Percentiles rank a stretch among this genome's conserved stretches.
These are phyloP conservation scores for Erebia ligea DNA, from an alignment of 2,888 invertebrate species.

Conservation along the genomic window DNA sequence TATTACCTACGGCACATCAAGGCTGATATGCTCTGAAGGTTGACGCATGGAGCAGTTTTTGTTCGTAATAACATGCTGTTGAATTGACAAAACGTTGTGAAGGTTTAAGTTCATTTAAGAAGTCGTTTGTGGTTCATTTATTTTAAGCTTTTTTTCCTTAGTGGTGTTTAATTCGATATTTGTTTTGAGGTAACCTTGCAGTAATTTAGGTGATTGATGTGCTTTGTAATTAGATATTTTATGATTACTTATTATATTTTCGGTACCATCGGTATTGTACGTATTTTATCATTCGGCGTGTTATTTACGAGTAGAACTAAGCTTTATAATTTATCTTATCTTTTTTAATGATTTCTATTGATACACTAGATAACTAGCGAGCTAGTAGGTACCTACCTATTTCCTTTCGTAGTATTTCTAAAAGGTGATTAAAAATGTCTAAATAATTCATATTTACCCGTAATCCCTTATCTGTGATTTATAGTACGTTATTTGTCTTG, in stretches of 20 bases:
- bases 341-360: too few relatives aligned
- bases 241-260: not conserved
- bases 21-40: slow-evolving; percentile 42
- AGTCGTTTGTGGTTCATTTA: slow-evolving; percentile 52
- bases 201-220: slow-evolving; percentile 18
- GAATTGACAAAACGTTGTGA: slow-evolving; percentile 62
- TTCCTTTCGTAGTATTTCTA: too few relatives aligned
- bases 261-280: not conserved
- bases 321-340: too few relatives aligned
- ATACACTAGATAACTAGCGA: too few relatives aligned
- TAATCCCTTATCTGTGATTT: too few relatives aligned
- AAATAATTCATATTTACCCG: too few relatives aligned
- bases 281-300: not conserved
- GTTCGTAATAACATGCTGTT: slow-evolving; percentile 58
- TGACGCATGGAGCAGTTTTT: slow-evolving; percentile 51
- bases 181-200: slow-evolving; percentile 39
- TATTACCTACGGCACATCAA: slow-evolving; percentile 58
- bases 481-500: too few relatives aligned
- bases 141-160: slow-evolving; percentile 32
- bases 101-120: slow-evolving; percentile 51
- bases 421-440: too few relatives aligned
- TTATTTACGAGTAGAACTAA: too few relatives aligned
- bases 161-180: slow-evolving; percentile 39
- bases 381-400: too few relatives aligned
- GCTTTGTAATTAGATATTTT: slow-evolving; percentile 1